Evolutionary conservation across 2,797 vertebrate genomes (phyloP).

Genomic region (Falco rusticolus): DNA sequence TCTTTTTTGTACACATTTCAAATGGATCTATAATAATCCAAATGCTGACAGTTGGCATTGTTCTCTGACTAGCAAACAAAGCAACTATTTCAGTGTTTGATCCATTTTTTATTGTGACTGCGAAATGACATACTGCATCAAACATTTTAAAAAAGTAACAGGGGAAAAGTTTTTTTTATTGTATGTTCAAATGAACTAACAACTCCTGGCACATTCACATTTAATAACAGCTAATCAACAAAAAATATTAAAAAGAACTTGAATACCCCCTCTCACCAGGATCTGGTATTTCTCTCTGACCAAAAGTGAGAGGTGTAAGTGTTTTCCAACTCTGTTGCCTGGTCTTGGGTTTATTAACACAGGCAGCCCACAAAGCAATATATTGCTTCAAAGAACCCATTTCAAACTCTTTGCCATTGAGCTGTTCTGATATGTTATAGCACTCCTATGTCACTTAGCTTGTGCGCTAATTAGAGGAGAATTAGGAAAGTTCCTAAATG

Average conservation of each 20-base stretch:
- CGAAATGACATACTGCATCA: constrained; percentile 69
- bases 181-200: constrained; percentile 45
- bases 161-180: constrained; percentile 19
- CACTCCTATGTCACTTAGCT: background rate
- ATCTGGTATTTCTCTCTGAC: background rate
- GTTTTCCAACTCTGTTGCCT: background rate
- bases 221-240: background rate
- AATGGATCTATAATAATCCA: constrained; percentile 73
- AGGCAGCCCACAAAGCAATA: background rate
- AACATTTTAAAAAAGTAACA: constrained; percentile 59
- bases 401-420: background rate
- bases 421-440: accelerated
- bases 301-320: background rate
- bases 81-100: constrained; percentile 71
- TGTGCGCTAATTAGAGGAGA: background rate
- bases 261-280: background rate
- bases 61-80: constrained; percentile 77
- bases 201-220: background rate
- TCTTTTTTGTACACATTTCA: constrained; percentile 72
- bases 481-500: background rate
- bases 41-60: constrained; percentile 71
- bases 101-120: constrained; percentile 54
- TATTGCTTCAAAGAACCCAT: background rate
- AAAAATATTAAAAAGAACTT: background rate
- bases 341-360: background rate